phyloP scores from a whole-genome alignment of 2,888 invertebrate species.

The Coenonympha arcania region DNA sequence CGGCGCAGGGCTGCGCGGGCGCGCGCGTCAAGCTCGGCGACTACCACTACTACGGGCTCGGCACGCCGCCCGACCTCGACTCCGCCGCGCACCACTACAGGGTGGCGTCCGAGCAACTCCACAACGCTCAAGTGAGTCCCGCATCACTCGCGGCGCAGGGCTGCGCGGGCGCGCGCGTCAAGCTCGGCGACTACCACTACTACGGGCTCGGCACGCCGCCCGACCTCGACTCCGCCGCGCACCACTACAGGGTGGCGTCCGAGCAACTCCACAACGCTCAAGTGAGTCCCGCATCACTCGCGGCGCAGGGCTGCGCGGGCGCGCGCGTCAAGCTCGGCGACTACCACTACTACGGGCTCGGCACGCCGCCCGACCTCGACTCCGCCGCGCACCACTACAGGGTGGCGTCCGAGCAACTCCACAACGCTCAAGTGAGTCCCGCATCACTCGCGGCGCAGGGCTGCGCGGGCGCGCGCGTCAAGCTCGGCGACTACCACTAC shows the following conservation, averaged over 20 bases:
- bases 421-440: conserved; percentile 87
- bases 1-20: conserved; percentile 91
- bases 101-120: conserved; percentile 93
- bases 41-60: conserved; percentile 97
- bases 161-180: conserved; percentile 90
- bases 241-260: conserved; percentile 91
- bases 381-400: conserved; percentile 93
- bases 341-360: conserved; percentile 97
- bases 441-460: conserved; percentile 98
- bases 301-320: conserved; percentile 91
- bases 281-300: no score
- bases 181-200: conserved; percentile 98
- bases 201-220: conserved; percentile 93
- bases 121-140: conserved; percentile 87
- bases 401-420: conserved; percentile 93
- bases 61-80: conserved; percentile 91
- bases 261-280: conserved; percentile 97
- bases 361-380: conserved; percentile 91
- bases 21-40: conserved; percentile 97
- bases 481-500: conserved; percentile 98
- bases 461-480: conserved; percentile 90
- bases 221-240: conserved; percentile 93
- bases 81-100: conserved; percentile 93
- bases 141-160: conserved; percentile 98
- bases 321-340: conserved; percentile 97